phyloP scores from a whole-genome alignment of 2,888 invertebrate genomes.

The Laothoe populi region DNA sequence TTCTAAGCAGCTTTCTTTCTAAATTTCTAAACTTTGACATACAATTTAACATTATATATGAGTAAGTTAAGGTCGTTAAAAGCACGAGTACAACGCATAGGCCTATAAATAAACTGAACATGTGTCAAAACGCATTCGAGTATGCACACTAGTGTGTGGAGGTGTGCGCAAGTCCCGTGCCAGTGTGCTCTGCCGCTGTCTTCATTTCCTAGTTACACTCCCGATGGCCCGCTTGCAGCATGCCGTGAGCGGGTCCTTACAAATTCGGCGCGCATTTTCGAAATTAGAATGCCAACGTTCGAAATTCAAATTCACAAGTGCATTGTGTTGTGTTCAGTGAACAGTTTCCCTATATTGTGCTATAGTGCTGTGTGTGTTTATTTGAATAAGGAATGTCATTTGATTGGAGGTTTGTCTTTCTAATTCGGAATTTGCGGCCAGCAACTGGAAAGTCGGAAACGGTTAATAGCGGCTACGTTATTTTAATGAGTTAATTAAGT shows the following conservation, averaged over 20 bases:
- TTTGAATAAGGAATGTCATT: slow-evolving; percentile 29
- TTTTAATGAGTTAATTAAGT: background rate
- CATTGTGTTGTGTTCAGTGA: slow-evolving; percentile 48
- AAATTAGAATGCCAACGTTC: slow-evolving; percentile 38
- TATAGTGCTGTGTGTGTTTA: slow-evolving; percentile 29
- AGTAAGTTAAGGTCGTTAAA: slow-evolving; percentile 17
- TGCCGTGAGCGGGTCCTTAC: slow-evolving; percentile 79
- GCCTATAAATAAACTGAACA: slow-evolving; percentile 70
- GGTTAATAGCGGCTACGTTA: slow-evolving; percentile 30
- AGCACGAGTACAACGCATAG: slow-evolving; percentile 43
- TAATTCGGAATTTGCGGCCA: slow-evolving; percentile 30
- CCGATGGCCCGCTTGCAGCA: slow-evolving; percentile 80
- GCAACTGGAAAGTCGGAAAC: slow-evolving; percentile 33
- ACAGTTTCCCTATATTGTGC: slow-evolving; percentile 31
- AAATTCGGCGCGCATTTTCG: slow-evolving; percentile 71
- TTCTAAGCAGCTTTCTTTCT: slow-evolving; percentile 3
- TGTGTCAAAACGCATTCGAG: slow-evolving; percentile 75
- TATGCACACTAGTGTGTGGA: slow-evolving; percentile 50
- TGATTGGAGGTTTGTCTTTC: slow-evolving; percentile 34
- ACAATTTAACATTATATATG: slow-evolving; percentile 11
- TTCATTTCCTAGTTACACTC: slow-evolving; percentile 82
- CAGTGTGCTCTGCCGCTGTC: slow-evolving; percentile 65
- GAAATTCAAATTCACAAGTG: slow-evolving; percentile 33
- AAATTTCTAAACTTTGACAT: slow-evolving; percentile 41
- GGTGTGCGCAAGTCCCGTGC: slow-evolving; percentile 40